Base-by-base conservation (phyloP, 1,140 invertebrate species). In the Planococcus citri region DNA sequence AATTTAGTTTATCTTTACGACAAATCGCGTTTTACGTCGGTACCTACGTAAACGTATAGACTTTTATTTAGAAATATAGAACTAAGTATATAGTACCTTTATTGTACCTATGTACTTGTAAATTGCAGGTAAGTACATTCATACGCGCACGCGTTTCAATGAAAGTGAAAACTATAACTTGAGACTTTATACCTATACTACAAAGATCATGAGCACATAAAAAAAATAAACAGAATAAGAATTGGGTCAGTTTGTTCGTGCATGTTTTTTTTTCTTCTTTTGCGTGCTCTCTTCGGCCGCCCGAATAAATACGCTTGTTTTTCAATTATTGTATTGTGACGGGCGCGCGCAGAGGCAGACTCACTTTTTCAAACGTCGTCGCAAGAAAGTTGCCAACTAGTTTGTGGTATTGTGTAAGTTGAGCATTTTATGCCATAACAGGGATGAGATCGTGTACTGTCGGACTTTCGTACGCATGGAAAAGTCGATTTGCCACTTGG, bases 131-230 rank as follows among this genome's bases (percentile, higher is more conserved):
- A 33, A 33, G 29, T 33, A 33, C 29, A 12, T 12, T 33, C 12
- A 33, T 33, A 33, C 29, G 29, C 29, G 29, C n/a, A n/a, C n/a
- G 6, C 17, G n/a, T 51, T 51, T 51, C 12, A 51, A 51, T 17
- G 41, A 51, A 51, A 51, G 41, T 51, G 41, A 51, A 51, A 51
- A 51, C 41, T 51, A 51, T n/a, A n/a, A n/a, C 41, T 51, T 17
- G 17, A 12, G 12, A 17, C 41, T 51, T n/a, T n/a, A n/a, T n/a
- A n/a, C n/a, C n/a, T n/a, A n/a, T n/a, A n/a, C n/a, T n/a, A n/a
- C n/a, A n/a, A 51, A 51, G 41, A 51, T 51, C 41, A 51, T 51
- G 41, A 51, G 41, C 41, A 51, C 41, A 51, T 51, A n/a, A n/a
- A 51, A 51, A 51, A 33, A 33, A 33, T 6, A n/a, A n/a, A 37